A percentile compares a stretch with the other conserved stretches of the same genome.
These are phyloP conservation scores for Catharus minimus DNA, from an alignment of 2,113 vertebrate genomes.

Conservation along the genomic window DNA sequence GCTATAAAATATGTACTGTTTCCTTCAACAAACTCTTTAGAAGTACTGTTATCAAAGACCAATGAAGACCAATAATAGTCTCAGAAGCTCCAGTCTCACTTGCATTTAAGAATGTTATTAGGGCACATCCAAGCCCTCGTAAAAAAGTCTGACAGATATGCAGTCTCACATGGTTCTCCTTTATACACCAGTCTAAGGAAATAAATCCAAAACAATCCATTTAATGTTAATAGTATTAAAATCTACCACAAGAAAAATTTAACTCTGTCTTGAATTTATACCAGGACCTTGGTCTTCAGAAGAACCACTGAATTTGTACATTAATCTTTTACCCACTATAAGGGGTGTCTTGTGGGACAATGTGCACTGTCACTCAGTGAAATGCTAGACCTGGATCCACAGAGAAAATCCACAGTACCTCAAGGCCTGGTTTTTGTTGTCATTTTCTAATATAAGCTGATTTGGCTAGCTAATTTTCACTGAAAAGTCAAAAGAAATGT, in stretches of 20 bases:
- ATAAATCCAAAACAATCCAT: not conserved
- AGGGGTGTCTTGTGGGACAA: not conserved
- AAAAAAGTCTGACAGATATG: not conserved
- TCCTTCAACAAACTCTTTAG: constrained; percentile 1
- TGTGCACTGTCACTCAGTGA: not conserved
- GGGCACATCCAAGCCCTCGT: not conserved
- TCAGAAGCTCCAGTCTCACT: not conserved
- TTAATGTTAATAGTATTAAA: not conserved
- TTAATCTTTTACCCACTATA: not conserved
- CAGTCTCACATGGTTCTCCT: not conserved
- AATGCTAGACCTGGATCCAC: not conserved
- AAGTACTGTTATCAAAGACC: not conserved
- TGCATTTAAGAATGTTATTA: not conserved
- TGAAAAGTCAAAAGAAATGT: not conserved
- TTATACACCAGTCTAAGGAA: not conserved
- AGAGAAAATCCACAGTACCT: not conserved
- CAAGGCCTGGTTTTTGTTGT: not conserved
- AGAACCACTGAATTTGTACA: not conserved
- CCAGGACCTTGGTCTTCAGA: not conserved
- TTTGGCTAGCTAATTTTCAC: not conserved
- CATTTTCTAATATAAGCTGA: not conserved
- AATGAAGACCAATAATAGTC: not conserved
- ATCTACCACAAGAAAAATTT: not conserved
- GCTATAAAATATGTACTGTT: not conserved
- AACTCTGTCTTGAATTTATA: not conserved